Evolutionary conservation across 2,113 vertebrate genomes (phyloP).

Genomic region (Crypturellus undulatus): DNA sequence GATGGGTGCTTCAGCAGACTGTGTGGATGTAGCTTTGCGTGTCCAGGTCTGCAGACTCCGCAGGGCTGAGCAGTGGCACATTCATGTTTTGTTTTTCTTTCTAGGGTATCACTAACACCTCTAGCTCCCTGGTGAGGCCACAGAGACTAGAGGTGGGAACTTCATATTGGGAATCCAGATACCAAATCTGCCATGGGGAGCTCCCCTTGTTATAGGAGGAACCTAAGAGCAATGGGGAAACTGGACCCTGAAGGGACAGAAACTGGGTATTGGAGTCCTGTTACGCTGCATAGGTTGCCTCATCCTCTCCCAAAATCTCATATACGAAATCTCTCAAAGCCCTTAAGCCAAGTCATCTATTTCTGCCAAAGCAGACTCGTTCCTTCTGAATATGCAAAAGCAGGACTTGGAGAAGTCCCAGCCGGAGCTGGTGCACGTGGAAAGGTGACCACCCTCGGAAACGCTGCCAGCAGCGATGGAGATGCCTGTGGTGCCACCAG

Average conservation of each 20-base stretch:
- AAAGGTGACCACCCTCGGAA: not conserved
- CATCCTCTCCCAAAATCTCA: not conserved
- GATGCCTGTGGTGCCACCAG: not conserved
- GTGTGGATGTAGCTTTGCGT: not conserved
- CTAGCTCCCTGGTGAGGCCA: not conserved
- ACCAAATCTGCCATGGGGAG: not conserved
- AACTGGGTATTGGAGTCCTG: not conserved
- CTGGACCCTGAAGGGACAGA: not conserved
- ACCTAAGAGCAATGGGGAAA: not conserved
- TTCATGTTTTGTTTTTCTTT: not conserved
- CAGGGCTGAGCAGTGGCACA: not conserved
- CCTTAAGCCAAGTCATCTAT: not conserved
- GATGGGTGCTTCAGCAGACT: not conserved
- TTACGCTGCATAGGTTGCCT: not conserved
- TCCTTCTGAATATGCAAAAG: not conserved
- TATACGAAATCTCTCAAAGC: not conserved
- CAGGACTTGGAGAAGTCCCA: not conserved
- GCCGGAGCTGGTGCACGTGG: not conserved
- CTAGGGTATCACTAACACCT: not conserved
- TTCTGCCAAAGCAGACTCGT: not conserved
- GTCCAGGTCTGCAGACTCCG: not conserved
- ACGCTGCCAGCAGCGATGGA: rapidly evolving
- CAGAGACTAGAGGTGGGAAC: not conserved
- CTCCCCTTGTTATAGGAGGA: not conserved
- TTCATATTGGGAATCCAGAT: not conserved